phyloP scores from a whole-genome alignment of 2,113 vertebrate genomes.

The Saguinus midas region DNA sequence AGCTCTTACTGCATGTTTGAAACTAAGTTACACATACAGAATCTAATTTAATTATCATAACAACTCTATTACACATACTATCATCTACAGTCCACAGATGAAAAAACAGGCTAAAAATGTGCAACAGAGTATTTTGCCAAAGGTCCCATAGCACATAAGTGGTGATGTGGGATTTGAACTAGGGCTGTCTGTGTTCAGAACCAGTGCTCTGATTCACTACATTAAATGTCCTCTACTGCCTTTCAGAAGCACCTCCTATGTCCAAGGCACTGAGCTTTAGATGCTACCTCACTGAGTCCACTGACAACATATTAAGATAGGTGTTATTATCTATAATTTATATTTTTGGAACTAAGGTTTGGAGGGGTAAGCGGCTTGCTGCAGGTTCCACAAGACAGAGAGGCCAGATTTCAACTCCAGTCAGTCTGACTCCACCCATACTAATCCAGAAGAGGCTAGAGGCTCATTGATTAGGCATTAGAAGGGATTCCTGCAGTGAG shows the following conservation, averaged over 20 bases:
- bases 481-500: background rate
- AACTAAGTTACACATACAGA: background rate
- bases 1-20: background rate
- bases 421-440: background rate
- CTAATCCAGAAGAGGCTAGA: background rate
- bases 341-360: background rate
- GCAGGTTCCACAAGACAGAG: background rate
- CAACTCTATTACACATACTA: background rate
- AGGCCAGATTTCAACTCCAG: background rate
- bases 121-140: background rate
- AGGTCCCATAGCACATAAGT: background rate
- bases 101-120: background rate
- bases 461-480: background rate
- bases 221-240: background rate
- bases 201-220: background rate
- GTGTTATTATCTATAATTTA: background rate
- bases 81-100: background rate
- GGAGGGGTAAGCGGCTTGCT: background rate
- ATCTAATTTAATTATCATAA: background rate
- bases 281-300: background rate
- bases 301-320: background rate
- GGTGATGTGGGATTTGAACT: too few species aligned
- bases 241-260: background rate
- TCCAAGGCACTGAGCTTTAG: background rate
- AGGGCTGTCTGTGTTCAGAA: too few species aligned